These are phyloP conservation scores for Phania funesta DNA, from an alignment of 2,888 invertebrate species.

Conservation along the genomic window DNA sequence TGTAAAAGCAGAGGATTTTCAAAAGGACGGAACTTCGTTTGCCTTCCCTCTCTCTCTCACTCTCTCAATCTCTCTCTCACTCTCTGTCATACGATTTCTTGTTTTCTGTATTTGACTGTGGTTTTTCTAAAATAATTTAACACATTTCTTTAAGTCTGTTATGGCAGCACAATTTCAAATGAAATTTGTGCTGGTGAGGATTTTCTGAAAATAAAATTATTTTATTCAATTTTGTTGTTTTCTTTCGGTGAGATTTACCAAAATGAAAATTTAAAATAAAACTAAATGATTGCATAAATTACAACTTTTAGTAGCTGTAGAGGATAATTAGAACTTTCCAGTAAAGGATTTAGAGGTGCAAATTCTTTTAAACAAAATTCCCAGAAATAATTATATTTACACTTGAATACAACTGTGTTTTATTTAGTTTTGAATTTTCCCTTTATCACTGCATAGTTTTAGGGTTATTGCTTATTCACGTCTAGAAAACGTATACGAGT, in stretches of 20 bases:
- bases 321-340: conserved; percentile 21
- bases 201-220: background rate
- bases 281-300: background rate
- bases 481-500: no score
- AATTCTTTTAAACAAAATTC: background rate
- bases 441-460: background rate
- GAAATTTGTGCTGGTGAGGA: conserved; percentile 26
- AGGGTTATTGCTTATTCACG: background rate
- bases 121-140: conserved; percentile 35
- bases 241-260: background rate
- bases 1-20: background rate
- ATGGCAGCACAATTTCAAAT: conserved; percentile 7
- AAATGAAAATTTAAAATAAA: conserved; percentile 7
- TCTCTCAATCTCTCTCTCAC: background rate
- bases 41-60: background rate
- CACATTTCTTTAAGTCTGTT: conserved; percentile 53
- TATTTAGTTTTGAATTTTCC: background rate
- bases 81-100: background rate
- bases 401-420: background rate
- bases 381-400: conserved; percentile 4
- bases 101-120: conserved; percentile 2
- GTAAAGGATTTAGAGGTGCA: conserved; percentile 8
- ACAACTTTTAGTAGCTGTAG: background rate
- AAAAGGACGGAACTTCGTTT: background rate
- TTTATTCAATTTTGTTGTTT: conserved; percentile 15